Percentiles rank a stretch among this genome's conserved stretches.
Conservation (phyloP, 2,797 vertebrate genomes). For the Sebastes paucispinis region DNA sequence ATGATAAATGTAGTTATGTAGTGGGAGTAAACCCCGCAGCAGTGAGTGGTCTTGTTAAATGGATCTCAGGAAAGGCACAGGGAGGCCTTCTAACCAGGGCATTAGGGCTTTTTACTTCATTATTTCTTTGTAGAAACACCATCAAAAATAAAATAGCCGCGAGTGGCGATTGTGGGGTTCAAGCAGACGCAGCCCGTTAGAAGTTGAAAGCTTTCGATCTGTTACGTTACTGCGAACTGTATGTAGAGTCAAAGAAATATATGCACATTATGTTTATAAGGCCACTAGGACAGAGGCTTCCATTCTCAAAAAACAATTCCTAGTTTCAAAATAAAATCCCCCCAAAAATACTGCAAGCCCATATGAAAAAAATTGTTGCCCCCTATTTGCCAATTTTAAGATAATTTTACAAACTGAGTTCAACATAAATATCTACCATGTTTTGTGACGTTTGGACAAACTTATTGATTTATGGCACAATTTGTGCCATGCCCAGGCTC, state of each 20-base stretch:
- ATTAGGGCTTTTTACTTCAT: slow-evolving; percentile 52
- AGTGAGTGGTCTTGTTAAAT: slow-evolving; percentile 50
- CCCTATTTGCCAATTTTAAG: not conserved
- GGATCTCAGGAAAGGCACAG: slow-evolving; percentile 47
- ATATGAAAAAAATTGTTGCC: not conserved
- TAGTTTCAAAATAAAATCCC: not conserved
- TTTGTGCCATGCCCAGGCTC: not conserved
- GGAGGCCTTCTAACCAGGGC: slow-evolving; percentile 35
- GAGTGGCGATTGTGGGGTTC: not conserved
- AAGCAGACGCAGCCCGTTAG: not conserved
- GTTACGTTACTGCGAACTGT: not conserved
- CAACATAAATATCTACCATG: not conserved
- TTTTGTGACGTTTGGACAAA: no score
- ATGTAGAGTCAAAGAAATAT: not conserved
- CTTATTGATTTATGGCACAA: no score
- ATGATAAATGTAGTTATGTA: slow-evolving; percentile 57
- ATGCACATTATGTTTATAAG: not conserved
- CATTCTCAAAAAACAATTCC: not conserved
- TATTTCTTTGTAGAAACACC: slow-evolving; percentile 55
- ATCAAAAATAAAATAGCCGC: slow-evolving; percentile 19
- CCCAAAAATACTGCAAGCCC: not conserved
- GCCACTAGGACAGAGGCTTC: not conserved
- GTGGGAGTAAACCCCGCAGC: slow-evolving; percentile 44
- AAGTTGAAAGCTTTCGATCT: not conserved
- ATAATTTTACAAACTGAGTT: not conserved